phyloP scores from a whole-genome alignment of 53 echinoderm and acorn worm genomes.

The Holothuria leucospilota region DNA sequence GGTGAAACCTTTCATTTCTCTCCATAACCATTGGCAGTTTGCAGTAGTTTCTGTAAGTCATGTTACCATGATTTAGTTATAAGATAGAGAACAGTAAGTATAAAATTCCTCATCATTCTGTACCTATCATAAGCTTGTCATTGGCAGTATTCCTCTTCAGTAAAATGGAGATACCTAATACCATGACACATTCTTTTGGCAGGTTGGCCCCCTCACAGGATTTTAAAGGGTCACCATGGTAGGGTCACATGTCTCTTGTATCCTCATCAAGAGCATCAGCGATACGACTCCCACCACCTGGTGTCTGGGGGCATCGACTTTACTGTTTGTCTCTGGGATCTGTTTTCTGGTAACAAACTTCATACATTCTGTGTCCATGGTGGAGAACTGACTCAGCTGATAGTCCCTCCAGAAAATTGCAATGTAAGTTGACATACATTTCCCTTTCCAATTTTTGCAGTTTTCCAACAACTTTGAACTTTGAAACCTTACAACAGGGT shows the following conservation, averaged over 20 bases:
- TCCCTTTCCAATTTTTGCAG: background rate
- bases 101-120: no score
- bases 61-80: no score
- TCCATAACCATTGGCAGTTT: no score
- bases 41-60: no score
- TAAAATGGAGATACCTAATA: no score
- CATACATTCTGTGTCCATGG: constrained; percentile 98
- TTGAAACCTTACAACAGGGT: no score
- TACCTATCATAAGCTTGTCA: no score
- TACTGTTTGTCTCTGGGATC: constrained; percentile 93
- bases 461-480: no score
- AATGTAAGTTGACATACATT: constrained; percentile 71
- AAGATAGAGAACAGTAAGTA: no score
- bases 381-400: constrained; percentile 90
- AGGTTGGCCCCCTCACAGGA: constrained; percentile 99
- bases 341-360: constrained; percentile 86
- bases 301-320: constrained; percentile 98
- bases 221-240: constrained; percentile 94
- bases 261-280: constrained; percentile 86
- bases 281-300: constrained; percentile 81
- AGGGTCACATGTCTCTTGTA: constrained; percentile 96
- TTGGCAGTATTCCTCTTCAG: no score
- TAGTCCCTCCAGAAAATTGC: constrained; percentile 93
- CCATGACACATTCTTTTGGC: background rate
- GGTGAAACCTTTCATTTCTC: no score